Evolutionary conservation across 92 coral and sea anemone genomes (phyloP).

Genomic region (Actinernus sp.): DNA sequence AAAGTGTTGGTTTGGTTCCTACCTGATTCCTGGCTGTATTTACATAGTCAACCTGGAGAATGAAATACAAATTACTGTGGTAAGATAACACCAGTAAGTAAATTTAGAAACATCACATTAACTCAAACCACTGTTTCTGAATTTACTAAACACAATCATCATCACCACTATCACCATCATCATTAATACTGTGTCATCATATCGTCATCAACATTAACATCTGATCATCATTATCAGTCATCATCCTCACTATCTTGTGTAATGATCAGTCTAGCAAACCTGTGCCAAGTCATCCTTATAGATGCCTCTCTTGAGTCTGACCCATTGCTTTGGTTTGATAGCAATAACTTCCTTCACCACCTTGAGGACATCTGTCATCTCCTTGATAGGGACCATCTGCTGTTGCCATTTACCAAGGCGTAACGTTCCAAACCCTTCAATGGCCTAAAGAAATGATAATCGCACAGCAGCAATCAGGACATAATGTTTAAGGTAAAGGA

Average conservation of each 20-base stretch:
- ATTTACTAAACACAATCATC: too few relatives aligned
- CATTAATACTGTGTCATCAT: too few relatives aligned
- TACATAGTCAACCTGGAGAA: slow-evolving; percentile 86
- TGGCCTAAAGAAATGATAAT: slow-evolving; percentile 85
- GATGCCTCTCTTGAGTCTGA: slow-evolving; percentile 95
- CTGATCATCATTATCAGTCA: too few relatives aligned
- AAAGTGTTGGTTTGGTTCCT: not conserved
- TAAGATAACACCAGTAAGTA: too few relatives aligned
- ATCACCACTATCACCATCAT: too few relatives aligned
- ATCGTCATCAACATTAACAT: too few relatives aligned
- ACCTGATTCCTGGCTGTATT: slow-evolving; percentile 99
- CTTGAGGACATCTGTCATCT: slow-evolving; percentile 98
- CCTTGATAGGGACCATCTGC: slow-evolving; percentile 97
- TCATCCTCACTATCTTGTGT: too few relatives aligned
- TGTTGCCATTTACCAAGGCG: slow-evolving; percentile 96
- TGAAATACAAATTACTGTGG: not conserved
- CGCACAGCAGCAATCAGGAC: too few relatives aligned
- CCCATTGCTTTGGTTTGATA: slow-evolving; percentile 97
- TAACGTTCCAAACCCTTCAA: slow-evolving; percentile 96
- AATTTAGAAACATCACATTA: too few relatives aligned
- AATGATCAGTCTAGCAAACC: slow-evolving; percentile 28
- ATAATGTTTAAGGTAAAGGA: too few relatives aligned
- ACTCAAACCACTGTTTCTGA: too few relatives aligned
- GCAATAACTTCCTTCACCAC: slow-evolving; percentile 97
- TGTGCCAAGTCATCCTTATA: slow-evolving; percentile 99